phyloP scores from a whole-genome alignment of 1,140 invertebrate species.

The Zophobas atratus region DNA sequence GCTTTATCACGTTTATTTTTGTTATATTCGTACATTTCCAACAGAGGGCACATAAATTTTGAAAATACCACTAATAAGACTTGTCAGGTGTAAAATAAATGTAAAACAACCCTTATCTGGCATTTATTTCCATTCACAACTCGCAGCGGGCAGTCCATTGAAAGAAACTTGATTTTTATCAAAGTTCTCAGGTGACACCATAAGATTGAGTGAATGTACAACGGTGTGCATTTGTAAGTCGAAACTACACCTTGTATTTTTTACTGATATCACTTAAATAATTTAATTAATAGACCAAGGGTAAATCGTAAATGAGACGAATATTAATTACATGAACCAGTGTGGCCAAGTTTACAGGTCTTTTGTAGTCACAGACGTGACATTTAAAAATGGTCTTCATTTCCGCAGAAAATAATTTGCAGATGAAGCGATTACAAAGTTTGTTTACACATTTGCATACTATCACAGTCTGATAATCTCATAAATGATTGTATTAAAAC shows the following conservation, averaged over 20 bases:
- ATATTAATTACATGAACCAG: conserved; percentile 1
- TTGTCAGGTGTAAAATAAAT: conserved; percentile 39
- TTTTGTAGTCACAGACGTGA: background rate
- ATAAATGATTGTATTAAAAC: conserved; percentile 10
- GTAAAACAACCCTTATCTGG: conserved; percentile 40
- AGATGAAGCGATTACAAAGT: conserved; percentile 8
- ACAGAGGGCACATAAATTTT: conserved; percentile 10
- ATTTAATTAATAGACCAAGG: conserved; percentile 9
- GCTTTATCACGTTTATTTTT: conserved; percentile 1
- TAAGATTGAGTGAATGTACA: conserved; percentile 32
- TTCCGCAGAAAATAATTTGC: conserved; percentile 26
- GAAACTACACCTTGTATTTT: conserved; percentile 34
- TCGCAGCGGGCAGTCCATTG: conserved; percentile 40
- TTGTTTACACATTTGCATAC: conserved; percentile 16
- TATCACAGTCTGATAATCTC: conserved; percentile 18
- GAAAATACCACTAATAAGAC: conserved; percentile 27
- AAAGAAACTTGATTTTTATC: conserved; percentile 40
- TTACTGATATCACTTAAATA: conserved; percentile 3
- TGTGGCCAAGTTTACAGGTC: too few species aligned
- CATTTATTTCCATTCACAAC: conserved; percentile 39
- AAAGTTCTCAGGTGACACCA: conserved; percentile 22
- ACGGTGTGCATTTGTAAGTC: conserved; percentile 35
- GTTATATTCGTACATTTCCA: background rate
- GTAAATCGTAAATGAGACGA: conserved; percentile 7
- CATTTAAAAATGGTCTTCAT: conserved; percentile 23